Evolutionary conservation across 2,113 vertebrate species (phyloP), one percentile per base, ranked within the genome.

Genomic region (Piprites chloris): DNA sequence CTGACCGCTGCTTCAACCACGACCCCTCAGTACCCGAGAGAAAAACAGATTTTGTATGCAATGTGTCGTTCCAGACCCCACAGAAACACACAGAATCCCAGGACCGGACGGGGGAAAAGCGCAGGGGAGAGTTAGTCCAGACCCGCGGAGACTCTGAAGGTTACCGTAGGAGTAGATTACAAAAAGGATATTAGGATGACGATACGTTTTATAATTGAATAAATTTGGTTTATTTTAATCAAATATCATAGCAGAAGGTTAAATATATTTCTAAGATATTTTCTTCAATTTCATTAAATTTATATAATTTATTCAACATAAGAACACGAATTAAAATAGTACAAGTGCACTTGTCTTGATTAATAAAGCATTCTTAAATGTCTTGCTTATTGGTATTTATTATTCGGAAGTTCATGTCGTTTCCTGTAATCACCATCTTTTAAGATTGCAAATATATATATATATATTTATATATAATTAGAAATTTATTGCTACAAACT

Each of bases 271-370:
- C 87, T 91, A 89, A 88, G 85, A 93, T 96, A 66, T 93, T 95
- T 96, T 93, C 46, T 96, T 75, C 33, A 17, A 68, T 96, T 91
- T 96, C 90, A 95, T 96, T 96, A 97, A 82, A 97, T 78, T 96
- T 83, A 91, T 89, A 97, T 98, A 98, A 98, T 95, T 98, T 98
- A 98, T 87, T 97, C 87, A 91, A 89, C 68, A 92, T 76, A 96
- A 79, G 15, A 86, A 72, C 32, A 52, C 79, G 24, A 87, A 72
- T 97, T 97, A 77, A 97, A 97, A 94, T 89, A 90, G 71, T 93
- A 97, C 95, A 97, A 98, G 98, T 98, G 98, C 98, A 98, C 97
- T 98, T 97, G 71, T 95, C 86, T 96, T 69, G 97, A 98, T 98
- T 98, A 97, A 96, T 97, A 98, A 98, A 98, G 94, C 94, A 20